Base-by-base conservation (phyloP, 2,113 vertebrate genomes). In the Rhadina sibilatrix region DNA sequence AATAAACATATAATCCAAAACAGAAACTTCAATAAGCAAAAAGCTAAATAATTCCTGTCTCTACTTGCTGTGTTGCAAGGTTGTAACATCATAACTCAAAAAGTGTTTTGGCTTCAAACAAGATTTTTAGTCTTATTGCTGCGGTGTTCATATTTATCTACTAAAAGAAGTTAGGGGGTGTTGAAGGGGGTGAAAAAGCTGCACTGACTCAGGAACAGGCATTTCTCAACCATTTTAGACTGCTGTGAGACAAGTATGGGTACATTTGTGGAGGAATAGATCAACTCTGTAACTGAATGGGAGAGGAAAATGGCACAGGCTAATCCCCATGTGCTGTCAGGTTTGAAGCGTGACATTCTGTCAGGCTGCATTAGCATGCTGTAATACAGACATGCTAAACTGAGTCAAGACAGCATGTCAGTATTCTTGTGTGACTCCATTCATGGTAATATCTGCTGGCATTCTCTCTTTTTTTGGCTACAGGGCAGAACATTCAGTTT, bases 401-500 rank as follows among this genome's bases (percentile, higher is more conserved):
- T 69, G 84, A 95, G 74, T 91, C 81, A 94, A 87, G 95, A 91
- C 94, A 96, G 63, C 84, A 63, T 69, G 91, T 83, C 75, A 50
- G 59, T 81, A 50, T 80, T 80, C 85, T 80, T 80, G 64, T 92
- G 87, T 63, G 70, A 86, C 78, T 95, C 64, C 70, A 64, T 66
- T 91, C 93, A 63, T 23, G 17, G 87, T 74, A 91, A 94, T 96
- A 82, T 77, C 87, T 91, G 63, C 78, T 80, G 89, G 94, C 83
- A 68, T 66, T 68, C 87, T 91, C 84, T 84, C 53, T 85, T 71
- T 94, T 93, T 88, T 72, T 94, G 84, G 84, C 74, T 94, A 57
- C 53, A 79, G 87, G 90, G 91, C 66, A 94, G 94, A 95, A 94
- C 90, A 94, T 90, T 66, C 89, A 94, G 82, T 84, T 96, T 85